Conservation (phyloP, 2,888 invertebrate genomes). For the Silvanus unidentatus region DNA sequence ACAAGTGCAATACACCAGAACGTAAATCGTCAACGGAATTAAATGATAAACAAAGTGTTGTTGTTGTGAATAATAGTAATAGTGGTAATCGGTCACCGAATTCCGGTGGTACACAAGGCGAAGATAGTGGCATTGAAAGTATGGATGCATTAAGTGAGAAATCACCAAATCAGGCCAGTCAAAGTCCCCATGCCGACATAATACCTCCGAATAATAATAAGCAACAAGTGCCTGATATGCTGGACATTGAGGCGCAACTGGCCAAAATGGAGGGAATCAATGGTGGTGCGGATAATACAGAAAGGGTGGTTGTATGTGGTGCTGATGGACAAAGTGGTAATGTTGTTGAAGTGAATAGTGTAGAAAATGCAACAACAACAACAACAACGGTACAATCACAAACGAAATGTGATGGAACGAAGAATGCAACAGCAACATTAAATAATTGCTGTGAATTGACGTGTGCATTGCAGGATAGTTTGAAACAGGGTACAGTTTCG, state of each 20-base stretch:
- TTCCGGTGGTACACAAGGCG: constrained; percentile 56
- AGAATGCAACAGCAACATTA: constrained; percentile 30
- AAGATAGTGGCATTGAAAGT: constrained; percentile 87
- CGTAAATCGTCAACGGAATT: constrained; percentile 27
- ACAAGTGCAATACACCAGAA: constrained; percentile 41
- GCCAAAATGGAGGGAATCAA: constrained; percentile 60
- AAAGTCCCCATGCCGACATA: constrained; percentile 55
- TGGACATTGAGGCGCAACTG: constrained; percentile 64
- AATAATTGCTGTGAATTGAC: constrained; percentile 42
- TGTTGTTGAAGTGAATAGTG: constrained; percentile 8
- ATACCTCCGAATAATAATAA: constrained; percentile 31
- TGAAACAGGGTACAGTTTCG: constrained; percentile 31
- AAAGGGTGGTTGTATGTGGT: constrained; percentile 15
- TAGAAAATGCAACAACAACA: constrained; percentile 3
- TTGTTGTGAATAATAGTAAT: constrained; percentile 16
- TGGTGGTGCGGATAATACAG: constrained; percentile 29
- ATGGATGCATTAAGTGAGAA: constrained; percentile 93
- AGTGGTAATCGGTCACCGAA: constrained; percentile 39
- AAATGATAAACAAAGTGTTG: constrained; percentile 19
- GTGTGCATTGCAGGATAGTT: constrained; percentile 37
- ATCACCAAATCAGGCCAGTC: constrained; percentile 49
- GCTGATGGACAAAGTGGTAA: not conserved
- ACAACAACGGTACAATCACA: constrained; percentile 4
- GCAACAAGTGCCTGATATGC: constrained; percentile 51
- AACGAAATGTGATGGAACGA: not conserved